A percentile compares a stretch with the other conserved stretches of the same genome.
These are phyloP conservation scores for Drosophila limbata DNA, from an alignment of 2,888 invertebrate genomes.

Conservation along the genomic window DNA sequence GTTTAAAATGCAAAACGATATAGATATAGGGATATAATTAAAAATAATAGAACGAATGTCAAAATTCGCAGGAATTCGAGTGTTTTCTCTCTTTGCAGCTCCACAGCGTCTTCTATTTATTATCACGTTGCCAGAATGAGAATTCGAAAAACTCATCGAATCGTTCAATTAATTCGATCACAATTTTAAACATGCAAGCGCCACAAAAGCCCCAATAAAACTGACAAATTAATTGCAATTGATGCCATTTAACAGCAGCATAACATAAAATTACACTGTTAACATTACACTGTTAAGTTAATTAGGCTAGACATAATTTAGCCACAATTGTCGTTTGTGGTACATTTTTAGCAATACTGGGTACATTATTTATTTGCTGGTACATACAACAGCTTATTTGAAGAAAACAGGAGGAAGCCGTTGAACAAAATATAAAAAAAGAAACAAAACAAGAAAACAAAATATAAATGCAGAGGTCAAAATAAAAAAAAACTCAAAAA, in stretches of 20 bases:
- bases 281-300: constrained; percentile 11
- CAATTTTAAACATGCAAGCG: constrained; percentile 42
- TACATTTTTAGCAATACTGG: neutral
- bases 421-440: too few relatives aligned
- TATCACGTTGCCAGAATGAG: constrained; percentile 58
- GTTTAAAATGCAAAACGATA: constrained; percentile 84
- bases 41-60: constrained; percentile 83
- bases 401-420: too few relatives aligned
- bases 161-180: constrained; percentile 16
- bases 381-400: too few relatives aligned
- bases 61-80: constrained; percentile 84
- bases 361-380: neutral
- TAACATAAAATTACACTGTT: constrained; percentile 27
- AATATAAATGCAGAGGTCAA: too few relatives aligned
- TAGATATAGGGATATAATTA: constrained; percentile 84
- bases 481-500: too few relatives aligned
- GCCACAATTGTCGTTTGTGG: neutral
- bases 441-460: too few relatives aligned
- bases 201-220: constrained; percentile 54
- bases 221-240: constrained; percentile 42
- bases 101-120: constrained; percentile 83
- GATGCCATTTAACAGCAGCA: constrained; percentile 29
- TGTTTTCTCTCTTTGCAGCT: constrained; percentile 85
- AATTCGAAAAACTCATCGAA: constrained; percentile 35
- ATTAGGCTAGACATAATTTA: constrained; percentile 3